Evolutionary conservation across 2,888 invertebrate species (phyloP), one percentile per base, ranked within the genome.

Genomic region (Arenicola marina): DNA sequence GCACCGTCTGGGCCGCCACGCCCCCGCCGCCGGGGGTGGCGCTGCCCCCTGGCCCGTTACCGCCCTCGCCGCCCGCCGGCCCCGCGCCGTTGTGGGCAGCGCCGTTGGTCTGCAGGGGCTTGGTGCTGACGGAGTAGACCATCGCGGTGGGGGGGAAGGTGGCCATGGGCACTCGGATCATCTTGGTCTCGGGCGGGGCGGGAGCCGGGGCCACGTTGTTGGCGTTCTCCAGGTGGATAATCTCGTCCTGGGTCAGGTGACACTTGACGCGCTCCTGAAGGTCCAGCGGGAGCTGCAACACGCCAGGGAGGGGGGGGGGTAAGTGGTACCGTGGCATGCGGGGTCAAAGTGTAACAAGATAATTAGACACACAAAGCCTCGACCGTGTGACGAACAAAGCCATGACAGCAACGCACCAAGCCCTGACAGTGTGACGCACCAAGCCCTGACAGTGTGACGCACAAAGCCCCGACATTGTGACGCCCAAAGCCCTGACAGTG

Each of bases 81-180:
- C 18, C 15, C 43, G 43, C 43, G 43, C 31, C 4, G 21, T 38
- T 34, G 24, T 33, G 31, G 21, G 15, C 11, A 15, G 11, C 11
- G 26, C 4, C 26, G 24, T 21, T 4, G 26, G 7, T 28, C n/a
- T 4, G n/a, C 2, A 15, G 26, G 21, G 18, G 51, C n/a, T 44
- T 62, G 56, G 75, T 75, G 59, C 78, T 80, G 26, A 85, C 78
- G 11, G 85, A 84, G 69, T 85, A 86, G 26, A 92, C 91, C 90
- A 92, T 92, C 44, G 92, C 92, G 32, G 92, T 92, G 21, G 92
- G 92, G 45, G 92, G 92, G 78, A 92, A 92, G 45, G 92, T 90
- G 31, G 89, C 88, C 75, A 91, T 90, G 61, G 90, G 90, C 67
- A 91, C 90, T 75, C 89, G 89, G 62, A 90, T 90, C 69, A 88